Evolutionary conservation across 2,113 vertebrate species (phyloP).

Genomic region (Pseudorhombus dupliciocellatus): DNA sequence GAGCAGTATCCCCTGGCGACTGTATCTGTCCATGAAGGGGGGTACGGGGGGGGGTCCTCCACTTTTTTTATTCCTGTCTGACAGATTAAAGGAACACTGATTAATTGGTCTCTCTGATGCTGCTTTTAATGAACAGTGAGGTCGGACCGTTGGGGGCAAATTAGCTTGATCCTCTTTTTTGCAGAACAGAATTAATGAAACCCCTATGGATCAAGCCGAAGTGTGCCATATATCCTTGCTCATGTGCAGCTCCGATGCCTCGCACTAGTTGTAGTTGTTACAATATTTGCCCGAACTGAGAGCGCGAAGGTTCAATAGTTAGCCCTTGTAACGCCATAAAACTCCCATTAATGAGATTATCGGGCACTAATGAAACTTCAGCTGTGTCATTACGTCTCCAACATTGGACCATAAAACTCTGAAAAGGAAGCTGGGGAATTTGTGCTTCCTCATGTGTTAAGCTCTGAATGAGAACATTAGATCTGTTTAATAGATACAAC

Average conservation of each 20-base stretch:
- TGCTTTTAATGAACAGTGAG: slow-evolving; percentile 80
- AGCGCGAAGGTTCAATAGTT: slow-evolving; percentile 44
- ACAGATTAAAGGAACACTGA: slow-evolving; percentile 77
- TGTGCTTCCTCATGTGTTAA: background rate
- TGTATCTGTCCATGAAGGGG: slow-evolving; percentile 48
- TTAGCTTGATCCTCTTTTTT: slow-evolving; percentile 77
- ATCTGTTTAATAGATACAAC: background rate
- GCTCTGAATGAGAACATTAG: slow-evolving; percentile 1
- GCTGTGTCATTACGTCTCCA: slow-evolving; percentile 37
- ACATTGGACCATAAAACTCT: background rate
- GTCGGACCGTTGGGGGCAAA: slow-evolving; percentile 76
- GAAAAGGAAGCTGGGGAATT: slow-evolving; percentile 4
- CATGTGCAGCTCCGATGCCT: slow-evolving; percentile 25
- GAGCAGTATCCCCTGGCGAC: slow-evolving; percentile 51
- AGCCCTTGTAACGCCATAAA: slow-evolving; percentile 38
- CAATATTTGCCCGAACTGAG: slow-evolving; percentile 51
- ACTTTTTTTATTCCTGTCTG: slow-evolving; percentile 56
- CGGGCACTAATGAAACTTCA: slow-evolving; percentile 43
- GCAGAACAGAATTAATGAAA: slow-evolving; percentile 76
- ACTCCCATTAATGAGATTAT: slow-evolving; percentile 53
- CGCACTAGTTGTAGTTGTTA: slow-evolving; percentile 17
- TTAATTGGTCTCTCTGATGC: slow-evolving; percentile 82
- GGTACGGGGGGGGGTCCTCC: slow-evolving; percentile 46
- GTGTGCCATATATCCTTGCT: slow-evolving; percentile 54
- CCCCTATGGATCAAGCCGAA: slow-evolving; percentile 60